Evolutionary conservation across 2,888 invertebrate genomes (phyloP).

Genomic region (Mamestra brassicae): DNA sequence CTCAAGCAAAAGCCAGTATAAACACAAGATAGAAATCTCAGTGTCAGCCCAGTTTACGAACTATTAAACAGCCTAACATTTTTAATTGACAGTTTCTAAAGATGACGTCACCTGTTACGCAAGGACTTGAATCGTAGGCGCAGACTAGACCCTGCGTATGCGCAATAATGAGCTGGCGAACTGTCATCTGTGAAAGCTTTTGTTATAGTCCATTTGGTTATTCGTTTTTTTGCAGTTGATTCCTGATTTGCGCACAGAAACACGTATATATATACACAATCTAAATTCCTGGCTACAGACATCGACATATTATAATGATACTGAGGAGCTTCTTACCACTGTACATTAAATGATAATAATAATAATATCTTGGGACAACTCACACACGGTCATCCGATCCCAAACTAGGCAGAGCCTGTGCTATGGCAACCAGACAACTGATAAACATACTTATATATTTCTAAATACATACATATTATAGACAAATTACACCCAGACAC

Average conservation of each 20-base stretch:
- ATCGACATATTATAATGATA: no score
- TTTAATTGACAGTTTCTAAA: constrained; percentile 59
- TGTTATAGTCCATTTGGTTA: constrained; percentile 27
- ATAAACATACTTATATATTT: no score
- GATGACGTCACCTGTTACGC: constrained; percentile 59
- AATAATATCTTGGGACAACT: no score
- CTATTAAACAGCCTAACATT: constrained; percentile 25
- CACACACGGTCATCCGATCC: no score
- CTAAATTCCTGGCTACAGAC: no score
- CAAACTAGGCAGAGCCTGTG: no score
- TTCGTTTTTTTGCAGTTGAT: neutral
- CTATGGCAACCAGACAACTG: no score
- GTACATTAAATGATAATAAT: no score
- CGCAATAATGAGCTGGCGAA: constrained; percentile 54
- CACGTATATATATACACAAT: no score
- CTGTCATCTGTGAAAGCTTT: constrained; percentile 34
- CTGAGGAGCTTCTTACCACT: no score
- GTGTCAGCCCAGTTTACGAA: constrained; percentile 30
- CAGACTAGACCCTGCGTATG: constrained; percentile 36
- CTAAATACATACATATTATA: no score
- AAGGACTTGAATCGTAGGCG: constrained; percentile 48
- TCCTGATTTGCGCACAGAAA: neutral
- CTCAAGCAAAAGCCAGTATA: constrained; percentile 13
- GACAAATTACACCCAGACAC: no score
- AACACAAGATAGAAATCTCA: constrained; percentile 34